Conservation (phyloP, 2,888 invertebrate genomes). For the Protonemura montana region DNA sequence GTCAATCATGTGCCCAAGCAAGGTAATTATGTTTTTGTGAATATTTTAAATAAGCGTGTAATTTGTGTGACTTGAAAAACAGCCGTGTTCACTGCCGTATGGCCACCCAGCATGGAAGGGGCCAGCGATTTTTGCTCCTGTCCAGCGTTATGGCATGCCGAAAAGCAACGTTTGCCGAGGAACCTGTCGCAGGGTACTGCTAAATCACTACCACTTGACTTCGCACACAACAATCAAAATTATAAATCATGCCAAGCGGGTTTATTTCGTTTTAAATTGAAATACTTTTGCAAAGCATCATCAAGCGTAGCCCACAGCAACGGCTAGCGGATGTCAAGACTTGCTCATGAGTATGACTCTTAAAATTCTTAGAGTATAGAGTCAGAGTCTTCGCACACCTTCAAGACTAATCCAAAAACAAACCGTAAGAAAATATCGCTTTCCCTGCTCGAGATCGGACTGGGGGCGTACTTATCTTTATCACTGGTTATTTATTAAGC, state of each 20-base stretch:
- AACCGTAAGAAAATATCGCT: constrained; percentile 24
- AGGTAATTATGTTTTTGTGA: background rate
- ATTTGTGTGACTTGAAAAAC: background rate
- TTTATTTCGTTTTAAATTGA: background rate
- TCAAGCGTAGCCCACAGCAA: background rate
- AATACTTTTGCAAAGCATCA: background rate
- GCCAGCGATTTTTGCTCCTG: background rate
- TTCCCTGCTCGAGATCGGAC: constrained; percentile 26
- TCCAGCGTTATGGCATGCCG: background rate
- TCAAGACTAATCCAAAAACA: background rate
- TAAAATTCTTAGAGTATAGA: background rate
- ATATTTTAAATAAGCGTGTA: background rate
- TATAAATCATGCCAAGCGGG: background rate
- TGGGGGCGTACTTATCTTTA: constrained; percentile 36
- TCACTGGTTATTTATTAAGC: constrained; percentile 39
- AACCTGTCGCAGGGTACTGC: background rate
- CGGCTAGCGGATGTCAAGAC: no score
- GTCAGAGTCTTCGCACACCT: background rate
- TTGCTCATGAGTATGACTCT: no score
- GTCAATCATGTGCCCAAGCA: background rate
- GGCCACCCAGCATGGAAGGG: background rate
- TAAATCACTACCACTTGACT: background rate
- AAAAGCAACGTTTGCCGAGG: background rate
- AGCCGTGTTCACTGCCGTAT: background rate
- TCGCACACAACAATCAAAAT: background rate